phyloP scores from a whole-genome alignment of 2,888 invertebrate species.

The Hirtodrosophila alboralis region DNA sequence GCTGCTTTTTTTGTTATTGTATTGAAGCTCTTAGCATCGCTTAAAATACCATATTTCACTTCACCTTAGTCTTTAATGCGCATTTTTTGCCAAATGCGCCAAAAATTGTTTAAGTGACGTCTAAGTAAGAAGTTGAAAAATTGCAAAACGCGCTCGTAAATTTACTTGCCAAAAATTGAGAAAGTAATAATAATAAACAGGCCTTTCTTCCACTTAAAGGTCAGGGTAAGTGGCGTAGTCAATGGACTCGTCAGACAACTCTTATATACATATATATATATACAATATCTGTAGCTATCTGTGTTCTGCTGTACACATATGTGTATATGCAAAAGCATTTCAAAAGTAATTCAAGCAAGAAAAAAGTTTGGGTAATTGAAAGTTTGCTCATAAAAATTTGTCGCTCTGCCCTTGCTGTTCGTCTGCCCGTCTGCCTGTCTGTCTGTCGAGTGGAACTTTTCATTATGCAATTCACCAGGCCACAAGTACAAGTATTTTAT shows the following conservation, averaged over 20 bases:
- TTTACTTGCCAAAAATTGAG: conserved; percentile 59
- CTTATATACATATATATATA: conserved; percentile 9
- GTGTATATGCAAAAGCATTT: conserved; percentile 52
- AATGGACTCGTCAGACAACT: conserved; percentile 15
- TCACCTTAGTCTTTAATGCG: conserved; percentile 27
- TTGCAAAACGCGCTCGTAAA: conserved; percentile 67
- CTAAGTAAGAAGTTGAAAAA: conserved; percentile 76
- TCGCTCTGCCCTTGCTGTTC: conserved; percentile 50
- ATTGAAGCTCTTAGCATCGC: conserved; percentile 25
- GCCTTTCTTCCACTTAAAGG: conserved; percentile 32
- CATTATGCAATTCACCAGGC: conserved; percentile 53
- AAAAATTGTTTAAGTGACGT: conserved; percentile 66
- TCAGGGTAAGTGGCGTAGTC: conserved; percentile 38
- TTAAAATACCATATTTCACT: conserved; percentile 50
- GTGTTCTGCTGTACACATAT: conserved; percentile 17
- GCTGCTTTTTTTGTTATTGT: too few species aligned
- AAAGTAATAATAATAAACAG: conserved; percentile 70
- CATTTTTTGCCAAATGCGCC: conserved; percentile 32
- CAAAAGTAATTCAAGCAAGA: conserved; percentile 76
- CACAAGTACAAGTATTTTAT: conserved; percentile 19
- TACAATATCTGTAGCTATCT: conserved; percentile 6
- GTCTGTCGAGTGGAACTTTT: conserved; percentile 36
- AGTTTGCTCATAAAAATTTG: conserved; percentile 79
- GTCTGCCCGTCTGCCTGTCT: conserved; percentile 8
- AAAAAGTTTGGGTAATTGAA: conserved; percentile 79